Base-by-base conservation (phyloP, 2,888 invertebrate genomes). In the Noctua pronuba region DNA sequence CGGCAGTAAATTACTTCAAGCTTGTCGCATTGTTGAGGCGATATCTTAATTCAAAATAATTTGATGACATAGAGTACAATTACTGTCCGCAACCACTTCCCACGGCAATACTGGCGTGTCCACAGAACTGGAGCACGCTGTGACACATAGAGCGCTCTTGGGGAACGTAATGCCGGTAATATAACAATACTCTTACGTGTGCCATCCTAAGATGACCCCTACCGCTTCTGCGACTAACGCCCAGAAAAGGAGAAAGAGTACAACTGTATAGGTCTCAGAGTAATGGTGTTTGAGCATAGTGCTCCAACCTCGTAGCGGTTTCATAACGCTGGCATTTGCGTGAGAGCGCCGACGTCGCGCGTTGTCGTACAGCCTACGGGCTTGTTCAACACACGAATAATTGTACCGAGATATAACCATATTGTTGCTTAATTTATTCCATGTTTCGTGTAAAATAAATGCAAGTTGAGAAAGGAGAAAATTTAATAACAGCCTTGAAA, bases 291-390 rank as follows among this genome's bases (percentile, higher is more conserved):
- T 86, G 55, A 55, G 79, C 87, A 84, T 81, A 86, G 82, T 88
- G 89, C 87, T 90, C 80, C 85, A 88, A 88, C 91, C 91, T 92
- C 84, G 88, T 90, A 91, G 90, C 89, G 84, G 92, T 94, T 94
- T 93, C 93, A 92, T 93, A 94, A 95, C 89, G 89, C 84, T 93
- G 92, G 90, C 92, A 94, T 94, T 95, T 93, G 93, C 92, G 92
- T 93, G 93, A 92, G 92, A 92, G 92, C 90, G 89, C 86, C 88
- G 90, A 86, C 89, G 89, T 91, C 89, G 89, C 85, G 88, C 90
- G 90, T 90, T 93, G 92, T 91, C 90, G 88, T 91, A 89, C 88
- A 82, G 91, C 92, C 91, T 86, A 86, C 80, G 88, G 92, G 90
- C 91, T 89, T 90, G 87, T 88, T 86, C 74, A 86, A 87, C 88